A percentile compares a stretch with the other conserved stretches of the same genome.
Conservation (phyloP, 2,797 vertebrate species). For the Xerus rutilus region DNA sequence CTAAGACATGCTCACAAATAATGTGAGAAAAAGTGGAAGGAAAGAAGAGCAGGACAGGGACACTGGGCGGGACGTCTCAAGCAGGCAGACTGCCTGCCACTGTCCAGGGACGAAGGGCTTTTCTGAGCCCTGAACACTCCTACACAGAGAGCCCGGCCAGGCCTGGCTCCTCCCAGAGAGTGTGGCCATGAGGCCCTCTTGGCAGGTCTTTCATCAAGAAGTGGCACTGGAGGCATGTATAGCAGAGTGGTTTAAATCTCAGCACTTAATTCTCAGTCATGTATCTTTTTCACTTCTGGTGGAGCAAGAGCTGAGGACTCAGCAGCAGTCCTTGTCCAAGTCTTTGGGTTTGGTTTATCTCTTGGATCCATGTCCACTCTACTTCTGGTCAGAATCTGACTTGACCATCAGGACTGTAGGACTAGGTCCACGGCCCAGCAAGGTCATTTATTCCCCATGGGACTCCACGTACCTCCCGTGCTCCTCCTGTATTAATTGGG, state of each 20-base stretch:
- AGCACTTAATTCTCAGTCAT: not conserved
- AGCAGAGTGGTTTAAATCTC: not conserved
- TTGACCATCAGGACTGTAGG: not conserved
- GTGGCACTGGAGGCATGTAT: not conserved
- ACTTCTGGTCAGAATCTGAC: not conserved
- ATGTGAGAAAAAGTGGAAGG: not conserved
- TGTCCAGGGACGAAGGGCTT: not conserved
- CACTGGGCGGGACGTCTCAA: too few relatives aligned
- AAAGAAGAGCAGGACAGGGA: not conserved
- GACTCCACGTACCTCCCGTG: accelerated
- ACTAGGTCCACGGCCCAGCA: not conserved
- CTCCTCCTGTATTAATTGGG: not conserved
- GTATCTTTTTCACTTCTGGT: not conserved
- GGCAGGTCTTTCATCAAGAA: not conserved
- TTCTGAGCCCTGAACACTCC: not conserved
- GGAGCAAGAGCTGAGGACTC: not conserved
- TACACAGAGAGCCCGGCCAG: not conserved
- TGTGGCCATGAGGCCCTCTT: not conserved
- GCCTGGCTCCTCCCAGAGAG: not conserved
- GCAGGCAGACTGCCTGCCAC: not conserved
- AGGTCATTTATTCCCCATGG: not conserved
- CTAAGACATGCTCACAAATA: not conserved
- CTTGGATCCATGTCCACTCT: not conserved
- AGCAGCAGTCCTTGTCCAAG: not conserved
- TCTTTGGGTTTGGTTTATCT: not conserved